phyloP scores from a whole-genome alignment of 2,888 invertebrate species.

The Polyommatus iphigenia region DNA sequence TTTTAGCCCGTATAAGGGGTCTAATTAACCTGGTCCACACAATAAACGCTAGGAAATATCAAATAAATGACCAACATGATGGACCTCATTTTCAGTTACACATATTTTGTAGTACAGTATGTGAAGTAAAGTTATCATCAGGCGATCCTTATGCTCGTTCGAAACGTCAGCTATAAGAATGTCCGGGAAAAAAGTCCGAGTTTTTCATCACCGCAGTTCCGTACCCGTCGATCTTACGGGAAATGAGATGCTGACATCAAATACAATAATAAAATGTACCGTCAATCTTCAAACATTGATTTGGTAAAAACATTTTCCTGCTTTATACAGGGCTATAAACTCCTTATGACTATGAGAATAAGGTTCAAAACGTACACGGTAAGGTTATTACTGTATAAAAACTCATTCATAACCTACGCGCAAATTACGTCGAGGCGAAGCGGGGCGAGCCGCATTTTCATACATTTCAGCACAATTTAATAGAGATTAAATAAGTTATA shows the following conservation, averaged over 20 bases:
- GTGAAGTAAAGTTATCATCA: not conserved
- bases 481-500: no score
- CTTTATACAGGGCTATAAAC: not conserved
- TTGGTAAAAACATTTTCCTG: not conserved
- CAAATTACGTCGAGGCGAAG: not conserved
- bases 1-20: no score
- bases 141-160: not conserved
- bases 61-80: not conserved
- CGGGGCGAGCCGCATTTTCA: not conserved
- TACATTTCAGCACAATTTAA: not conserved
- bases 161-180: not conserved
- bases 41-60: not conserved
- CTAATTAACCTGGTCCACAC: not conserved
- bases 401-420: not conserved
- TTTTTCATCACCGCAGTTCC: conserved; percentile 4
- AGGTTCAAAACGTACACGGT: not conserved
- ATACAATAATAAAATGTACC: not conserved
- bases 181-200: not conserved
- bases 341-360: not conserved
- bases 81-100: no score
- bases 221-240: not conserved
- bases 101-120: no score
- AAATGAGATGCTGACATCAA: conserved; percentile 7
- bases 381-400: no score
- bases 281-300: not conserved